Evolutionary conservation across 2,113 vertebrate species (phyloP), one percentile per base, ranked within the genome.

Genomic region (Scomber scombrus): DNA sequence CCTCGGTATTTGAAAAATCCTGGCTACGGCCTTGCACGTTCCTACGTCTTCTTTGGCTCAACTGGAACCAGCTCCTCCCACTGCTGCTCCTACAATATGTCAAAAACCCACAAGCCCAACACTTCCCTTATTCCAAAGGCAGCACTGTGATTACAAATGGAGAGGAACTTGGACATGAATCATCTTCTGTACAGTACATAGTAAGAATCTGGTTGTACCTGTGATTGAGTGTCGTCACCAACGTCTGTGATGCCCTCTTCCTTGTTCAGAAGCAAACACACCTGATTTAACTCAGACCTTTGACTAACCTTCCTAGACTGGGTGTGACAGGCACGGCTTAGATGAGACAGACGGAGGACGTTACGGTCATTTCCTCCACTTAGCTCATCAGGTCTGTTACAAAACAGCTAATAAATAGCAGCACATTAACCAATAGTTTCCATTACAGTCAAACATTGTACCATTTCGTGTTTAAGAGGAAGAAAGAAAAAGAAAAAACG

Each of bases 281-380:
- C 43, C 46, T 54, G 49, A 21, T 21, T 67, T 3, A 12, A 0
- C 0, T 2, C 5, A 63, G 49, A 60, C 61, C 67, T 74, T 47
- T 4, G 12, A 58, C 63, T 67, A 67, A 63, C 85, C 57, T 66
- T 29, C 46, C 54, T 23, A 81, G 84, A 79, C 77, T 79, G 84
- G 88, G 89, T 73, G 89, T 71, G 79, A 66, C 86, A 12, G 78
- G 19, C 23, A 3, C 0, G 45, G 79, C 70, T 80, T 4, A 77
- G 51, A 51, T 3, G 14, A 84, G 71, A 56, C 75, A 64, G 67
- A 80, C 64, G 19, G 11, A 67, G 47, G 47, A 75, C 72, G 57
- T 63, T 43, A 63, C 54, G 52, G 63, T 66, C 76, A 79, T 84
- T 61, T 81, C 71, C 63, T 55, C 58, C 13, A 7, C 40, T 58